phyloP scores from a whole-genome alignment of 1,140 invertebrate genomes.

The Bradysia coprophila region DNA sequence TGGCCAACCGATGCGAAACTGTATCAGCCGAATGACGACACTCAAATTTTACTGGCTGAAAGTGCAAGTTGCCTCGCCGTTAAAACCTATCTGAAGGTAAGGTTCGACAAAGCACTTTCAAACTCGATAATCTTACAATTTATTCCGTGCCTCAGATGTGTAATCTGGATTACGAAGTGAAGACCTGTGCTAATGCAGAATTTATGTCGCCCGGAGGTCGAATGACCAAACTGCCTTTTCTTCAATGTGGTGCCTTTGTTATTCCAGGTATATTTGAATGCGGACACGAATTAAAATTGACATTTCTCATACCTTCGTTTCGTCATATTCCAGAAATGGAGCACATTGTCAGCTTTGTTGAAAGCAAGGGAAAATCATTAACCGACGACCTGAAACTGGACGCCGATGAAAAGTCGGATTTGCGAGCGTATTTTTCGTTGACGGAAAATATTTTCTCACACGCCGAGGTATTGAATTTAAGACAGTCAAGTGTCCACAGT shows the following conservation, averaged over 20 bases:
- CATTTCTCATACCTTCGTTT: too few species aligned
- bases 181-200: constrained; percentile 76
- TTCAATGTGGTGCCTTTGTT: constrained; percentile 74
- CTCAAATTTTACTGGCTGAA: constrained; percentile 82
- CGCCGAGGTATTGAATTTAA: constrained; percentile 44
- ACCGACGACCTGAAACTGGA: constrained; percentile 51
- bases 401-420: constrained; percentile 65
- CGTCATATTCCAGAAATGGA: constrained; percentile 88
- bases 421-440: constrained; percentile 82
- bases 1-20: constrained; percentile 74
- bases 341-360: constrained; percentile 74
- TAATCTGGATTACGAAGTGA: constrained; percentile 56
- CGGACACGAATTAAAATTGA: too few species aligned
- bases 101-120: not conserved
- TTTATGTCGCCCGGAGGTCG: constrained; percentile 87
- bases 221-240: constrained; percentile 55
- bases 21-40: constrained; percentile 74
- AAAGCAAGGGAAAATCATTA: constrained; percentile 61
- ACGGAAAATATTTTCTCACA: constrained; percentile 73
- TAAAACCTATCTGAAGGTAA: constrained; percentile 68
- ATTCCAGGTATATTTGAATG: too few species aligned
- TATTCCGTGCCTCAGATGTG: constrained; percentile 45
- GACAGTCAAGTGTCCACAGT: constrained; percentile 3
- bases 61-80: constrained; percentile 80
- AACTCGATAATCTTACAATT: not conserved